Conservation (phyloP, 2,113 vertebrate genomes). For the Felis chaus region DNA sequence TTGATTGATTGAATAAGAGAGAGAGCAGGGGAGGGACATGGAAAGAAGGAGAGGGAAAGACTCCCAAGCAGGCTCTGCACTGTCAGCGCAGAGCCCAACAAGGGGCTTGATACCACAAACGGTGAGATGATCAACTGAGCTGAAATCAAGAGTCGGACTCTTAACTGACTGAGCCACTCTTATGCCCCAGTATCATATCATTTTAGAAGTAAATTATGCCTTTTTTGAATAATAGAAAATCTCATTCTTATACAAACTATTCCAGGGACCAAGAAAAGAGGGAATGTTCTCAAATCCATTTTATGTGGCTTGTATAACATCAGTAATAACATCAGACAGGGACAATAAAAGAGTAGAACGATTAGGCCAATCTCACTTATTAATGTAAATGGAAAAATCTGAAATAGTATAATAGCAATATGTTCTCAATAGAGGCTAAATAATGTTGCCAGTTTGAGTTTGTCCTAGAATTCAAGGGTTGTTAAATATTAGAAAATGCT, state of each 20-base stretch:
- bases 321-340: not conserved
- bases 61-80: too few relatives aligned
- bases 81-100: too few relatives aligned
- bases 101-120: too few relatives aligned
- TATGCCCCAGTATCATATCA: not conserved
- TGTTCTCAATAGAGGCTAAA: not conserved
- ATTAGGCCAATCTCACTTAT: not conserved
- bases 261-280: not conserved
- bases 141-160: too few relatives aligned
- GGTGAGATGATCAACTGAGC: too few relatives aligned
- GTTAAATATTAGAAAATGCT: not conserved
- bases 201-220: constrained; percentile 2
- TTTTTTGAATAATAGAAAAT: not conserved
- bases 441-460: not conserved
- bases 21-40: too few relatives aligned
- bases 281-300: not conserved
- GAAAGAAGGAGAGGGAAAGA: too few relatives aligned
- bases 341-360: not conserved
- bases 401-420: not conserved
- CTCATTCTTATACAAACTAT: not conserved
- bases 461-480: not conserved
- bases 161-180: too few relatives aligned
- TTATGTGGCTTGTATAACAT: not conserved
- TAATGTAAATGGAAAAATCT: not conserved
- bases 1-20: too few relatives aligned